Evolutionary conservation across 2,888 invertebrate genomes (phyloP).

Genomic region (Platycheirus rosarum): DNA sequence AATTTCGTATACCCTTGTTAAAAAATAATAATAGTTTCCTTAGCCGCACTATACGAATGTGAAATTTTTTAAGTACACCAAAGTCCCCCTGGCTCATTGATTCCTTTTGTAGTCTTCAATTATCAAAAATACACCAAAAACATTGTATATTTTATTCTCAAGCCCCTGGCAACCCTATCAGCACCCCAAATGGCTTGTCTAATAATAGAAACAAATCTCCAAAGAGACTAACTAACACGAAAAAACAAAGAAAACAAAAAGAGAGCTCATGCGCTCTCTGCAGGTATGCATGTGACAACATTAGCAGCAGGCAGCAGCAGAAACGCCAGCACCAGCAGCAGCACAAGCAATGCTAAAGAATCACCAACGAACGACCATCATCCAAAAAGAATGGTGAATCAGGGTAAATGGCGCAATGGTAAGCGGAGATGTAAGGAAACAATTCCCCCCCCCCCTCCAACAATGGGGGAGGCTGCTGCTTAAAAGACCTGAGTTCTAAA

Average conservation of each 20-base stretch:
- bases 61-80: too few species aligned
- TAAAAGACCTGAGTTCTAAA: constrained; percentile 57
- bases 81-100: too few species aligned
- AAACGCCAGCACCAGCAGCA: constrained; percentile 24
- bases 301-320: constrained; percentile 29
- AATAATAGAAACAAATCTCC: constrained; percentile 67
- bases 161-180: neutral
- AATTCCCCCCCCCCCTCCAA: neutral
- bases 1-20: too few species aligned
- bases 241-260: constrained; percentile 8
- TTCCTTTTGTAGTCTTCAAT: too few species aligned
- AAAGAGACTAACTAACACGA: constrained; percentile 50
- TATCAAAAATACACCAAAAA: too few species aligned
- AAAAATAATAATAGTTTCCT: too few species aligned
- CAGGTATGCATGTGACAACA: constrained; percentile 45
- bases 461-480: constrained; percentile 13
- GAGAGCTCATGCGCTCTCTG: constrained; percentile 60
- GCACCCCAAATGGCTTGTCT: constrained; percentile 62
- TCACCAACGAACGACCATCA: constrained; percentile 49
- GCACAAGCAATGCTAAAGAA: constrained; percentile 25
- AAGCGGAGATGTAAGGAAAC: constrained; percentile 3
- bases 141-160: neutral
- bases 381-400: constrained; percentile 69
- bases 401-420: constrained; percentile 12
- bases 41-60: too few species aligned